Percentiles rank a stretch among this genome's conserved stretches.
phyloP scores from a whole-genome alignment of 1,140 invertebrate genomes.

The Lepidotrigona ventralis region DNA sequence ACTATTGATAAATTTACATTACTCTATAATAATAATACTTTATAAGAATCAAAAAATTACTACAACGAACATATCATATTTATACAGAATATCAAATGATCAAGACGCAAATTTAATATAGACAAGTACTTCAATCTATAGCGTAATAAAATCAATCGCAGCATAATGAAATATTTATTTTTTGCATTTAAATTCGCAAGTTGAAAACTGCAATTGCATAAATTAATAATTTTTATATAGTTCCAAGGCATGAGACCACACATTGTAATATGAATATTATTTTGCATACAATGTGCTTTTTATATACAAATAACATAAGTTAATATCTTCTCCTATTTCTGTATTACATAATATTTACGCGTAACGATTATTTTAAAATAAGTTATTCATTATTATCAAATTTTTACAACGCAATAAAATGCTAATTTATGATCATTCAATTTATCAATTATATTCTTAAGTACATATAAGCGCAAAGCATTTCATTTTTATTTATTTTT shows the following conservation, averaged over 20 bases:
- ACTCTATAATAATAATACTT: conserved; percentile 51
- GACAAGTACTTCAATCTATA: conserved; percentile 61
- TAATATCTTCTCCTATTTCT: conserved; percentile 48
- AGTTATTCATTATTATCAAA: conserved; percentile 56
- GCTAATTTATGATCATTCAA: conserved; percentile 50
- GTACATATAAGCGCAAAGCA: conserved; percentile 70
- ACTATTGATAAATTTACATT: conserved; percentile 58
- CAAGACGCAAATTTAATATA: conserved; percentile 53
- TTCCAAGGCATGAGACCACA: conserved; percentile 50
- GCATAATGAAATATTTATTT: conserved; percentile 42
- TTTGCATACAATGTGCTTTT: conserved; percentile 45
- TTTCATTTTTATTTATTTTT: conserved; percentile 34
- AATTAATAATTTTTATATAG: conserved; percentile 36
- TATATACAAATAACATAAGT: conserved; percentile 69
- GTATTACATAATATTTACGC: conserved; percentile 43
- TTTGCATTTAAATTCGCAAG: conserved; percentile 36
- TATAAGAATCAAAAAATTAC: conserved; percentile 52
- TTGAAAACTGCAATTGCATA: conserved; percentile 45
- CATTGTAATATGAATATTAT: conserved; percentile 40
- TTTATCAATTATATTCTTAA: conserved; percentile 63
- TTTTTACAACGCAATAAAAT: conserved; percentile 59
- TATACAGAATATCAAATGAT: conserved; percentile 56
- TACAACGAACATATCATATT: conserved; percentile 52
- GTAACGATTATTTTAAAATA: conserved; percentile 55
- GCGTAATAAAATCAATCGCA: conserved; percentile 36